Base-by-base conservation (phyloP, 23 tunicate genomes). In the Phallusia fumigata region DNA sequence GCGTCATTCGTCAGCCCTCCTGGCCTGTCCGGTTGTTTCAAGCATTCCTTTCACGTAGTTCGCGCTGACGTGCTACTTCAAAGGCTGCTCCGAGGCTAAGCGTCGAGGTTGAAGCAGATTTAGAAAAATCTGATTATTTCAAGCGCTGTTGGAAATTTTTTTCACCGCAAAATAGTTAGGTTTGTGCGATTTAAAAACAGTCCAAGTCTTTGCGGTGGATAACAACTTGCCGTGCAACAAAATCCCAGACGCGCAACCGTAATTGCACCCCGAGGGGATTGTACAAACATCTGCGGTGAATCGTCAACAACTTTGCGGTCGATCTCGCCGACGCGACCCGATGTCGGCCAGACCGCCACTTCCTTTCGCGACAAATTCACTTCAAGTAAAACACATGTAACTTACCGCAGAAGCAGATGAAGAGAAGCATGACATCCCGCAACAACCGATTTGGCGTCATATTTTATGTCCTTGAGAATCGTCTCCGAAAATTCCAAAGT, bases 391-490 rank as follows among this genome's bases (percentile, higher is more conserved):
- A 58, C 16, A 21, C 13, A 16, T 58, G 10, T 58, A 22, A 58
- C 69, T 58, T 24, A 58, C 69, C 69, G 16, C 69, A 58, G 8
- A 58, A 24, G 69, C 26, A 58, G 69, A 58, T 58, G 69, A 58
- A 58, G 13, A 58, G 69, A 11, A 58, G 69, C 69, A 58, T 21
- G 28, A 58, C 15, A 24, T 2, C 13, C 28, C 3, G 26, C 28
- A 21, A 58, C 2, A 58, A 58, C 26, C 28, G 69, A 1, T 58
- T 11, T 21, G 69, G 13, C 69, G 69, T 21, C 69, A 58, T 58
- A 24, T 58, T 58, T 22, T 8, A 16, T 13, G 69, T 58, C 69
- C 69, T 58, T 6, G 69, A 58, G 13, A 58, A 58, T 22, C 69
- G 3, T 58, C 13, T 16, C 28, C 69, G 69, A 24, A 58, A 58